phyloP scores from a whole-genome alignment of 2,888 invertebrate genomes.

The Drosophila stalkeri region DNA sequence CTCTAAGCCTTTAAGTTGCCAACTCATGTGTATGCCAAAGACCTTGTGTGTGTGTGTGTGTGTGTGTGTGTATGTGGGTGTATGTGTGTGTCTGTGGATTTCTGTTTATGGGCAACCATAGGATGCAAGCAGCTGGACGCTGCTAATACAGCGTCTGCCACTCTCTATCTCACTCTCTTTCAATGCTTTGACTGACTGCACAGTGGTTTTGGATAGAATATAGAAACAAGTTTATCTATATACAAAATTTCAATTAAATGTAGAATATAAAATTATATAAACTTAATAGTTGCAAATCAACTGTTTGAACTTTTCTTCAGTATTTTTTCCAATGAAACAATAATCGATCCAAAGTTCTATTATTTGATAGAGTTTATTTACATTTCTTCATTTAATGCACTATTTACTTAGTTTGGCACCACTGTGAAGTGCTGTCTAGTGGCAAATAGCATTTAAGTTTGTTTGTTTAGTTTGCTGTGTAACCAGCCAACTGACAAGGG shows the following conservation, averaged over 20 bases:
- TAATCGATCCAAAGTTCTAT: not conserved
- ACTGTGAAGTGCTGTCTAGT: constrained; percentile 43
- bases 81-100: not conserved
- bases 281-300: not conserved
- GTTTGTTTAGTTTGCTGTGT: constrained; percentile 65
- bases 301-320: not conserved
- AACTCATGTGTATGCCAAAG: constrained; percentile 52
- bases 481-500: constrained; percentile 20
- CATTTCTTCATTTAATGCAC: not conserved
- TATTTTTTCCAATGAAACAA: not conserved
- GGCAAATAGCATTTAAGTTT: constrained; percentile 72
- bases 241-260: not conserved
- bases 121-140: constrained; percentile 31
- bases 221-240: not conserved
- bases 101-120: constrained; percentile 16
- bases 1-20: constrained; percentile 70
- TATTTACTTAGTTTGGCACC: constrained; percentile 13
- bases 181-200: constrained; percentile 28
- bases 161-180: not conserved
- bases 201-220: constrained; percentile 26
- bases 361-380: not conserved
- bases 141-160: not conserved
- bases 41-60: not conserved
- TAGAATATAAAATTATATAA: not conserved
- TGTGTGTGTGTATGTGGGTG: not conserved